Evolutionary conservation across 2,888 invertebrate species (phyloP).

Genomic region (Amiota communis): DNA sequence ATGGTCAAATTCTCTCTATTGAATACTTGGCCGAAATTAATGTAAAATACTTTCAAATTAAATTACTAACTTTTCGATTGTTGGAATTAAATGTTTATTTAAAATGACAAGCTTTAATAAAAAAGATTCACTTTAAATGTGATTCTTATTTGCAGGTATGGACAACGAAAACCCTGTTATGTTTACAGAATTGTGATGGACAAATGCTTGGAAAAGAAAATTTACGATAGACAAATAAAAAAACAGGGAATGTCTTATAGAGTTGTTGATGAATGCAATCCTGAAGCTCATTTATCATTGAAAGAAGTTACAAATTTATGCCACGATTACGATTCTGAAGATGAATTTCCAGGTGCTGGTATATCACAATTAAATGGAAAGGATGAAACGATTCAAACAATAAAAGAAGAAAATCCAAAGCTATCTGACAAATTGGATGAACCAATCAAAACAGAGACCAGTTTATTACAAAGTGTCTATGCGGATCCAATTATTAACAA

Average conservation of each 20-base stretch:
- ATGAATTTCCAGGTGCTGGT: conserved; percentile 75
- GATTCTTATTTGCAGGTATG: conserved; percentile 77
- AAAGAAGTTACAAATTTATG: conserved; percentile 92
- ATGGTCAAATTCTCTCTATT: too few species aligned
- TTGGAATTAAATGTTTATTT: too few species aligned
- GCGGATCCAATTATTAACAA: conserved; percentile 88
- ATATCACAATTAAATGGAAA: conserved; percentile 11
- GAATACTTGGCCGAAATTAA: too few species aligned
- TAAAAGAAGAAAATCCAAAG: neutral
- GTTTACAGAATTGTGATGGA: conserved; percentile 98
- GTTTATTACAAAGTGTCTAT: conserved; percentile 73
- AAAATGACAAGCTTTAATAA: too few species aligned
- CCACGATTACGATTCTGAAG: conserved; percentile 93
- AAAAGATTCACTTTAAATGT: neutral
- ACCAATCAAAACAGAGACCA: conserved; percentile 38
- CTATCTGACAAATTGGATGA: neutral
- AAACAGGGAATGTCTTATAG: conserved; percentile 99
- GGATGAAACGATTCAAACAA: neutral
- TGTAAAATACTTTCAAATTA: too few species aligned
- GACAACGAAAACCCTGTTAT: conserved; percentile 94
- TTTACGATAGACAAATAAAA: conserved; percentile 98
- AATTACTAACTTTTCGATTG: too few species aligned
- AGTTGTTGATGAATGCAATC: conserved; percentile 98
- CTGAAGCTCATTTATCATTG: conserved; percentile 92
- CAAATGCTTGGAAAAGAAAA: conserved; percentile 96